Evolutionary conservation across 2,888 invertebrate genomes (phyloP).

Genomic region (Oscheius sp.): DNA sequence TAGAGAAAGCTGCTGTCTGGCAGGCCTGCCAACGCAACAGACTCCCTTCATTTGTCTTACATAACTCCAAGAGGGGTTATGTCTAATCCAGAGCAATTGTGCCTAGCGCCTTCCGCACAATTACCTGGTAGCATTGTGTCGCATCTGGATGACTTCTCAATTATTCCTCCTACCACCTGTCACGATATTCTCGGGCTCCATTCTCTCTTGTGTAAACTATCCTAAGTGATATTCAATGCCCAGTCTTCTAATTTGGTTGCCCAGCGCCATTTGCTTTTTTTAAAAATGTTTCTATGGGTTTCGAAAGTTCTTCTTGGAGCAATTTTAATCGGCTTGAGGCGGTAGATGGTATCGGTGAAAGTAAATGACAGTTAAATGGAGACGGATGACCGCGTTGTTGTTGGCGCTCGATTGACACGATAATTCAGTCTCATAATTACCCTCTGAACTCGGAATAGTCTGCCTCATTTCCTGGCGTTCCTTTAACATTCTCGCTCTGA

Average conservation of each 20-base stretch:
- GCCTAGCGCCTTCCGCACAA: conserved; percentile 28
- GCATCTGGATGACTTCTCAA: conserved; percentile 29
- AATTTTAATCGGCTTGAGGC: neutral
- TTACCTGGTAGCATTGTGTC: conserved; percentile 27
- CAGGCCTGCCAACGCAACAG: conserved; percentile 18
- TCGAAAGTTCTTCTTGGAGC: no score
- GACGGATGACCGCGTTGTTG: conserved; percentile 30
- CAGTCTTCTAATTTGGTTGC: neutral
- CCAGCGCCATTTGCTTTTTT: no score
- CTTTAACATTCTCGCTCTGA: no score
- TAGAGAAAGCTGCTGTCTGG: neutral
- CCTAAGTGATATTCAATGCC: neutral
- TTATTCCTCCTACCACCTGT: conserved; percentile 25
- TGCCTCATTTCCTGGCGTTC: neutral
- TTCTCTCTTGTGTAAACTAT: conserved; percentile 13
- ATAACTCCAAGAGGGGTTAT: conserved; percentile 25
- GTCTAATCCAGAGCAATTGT: conserved; percentile 27
- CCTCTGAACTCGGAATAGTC: neutral
- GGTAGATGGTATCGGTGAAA: conserved; percentile 27
- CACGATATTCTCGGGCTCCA: neutral
- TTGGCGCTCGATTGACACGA: conserved; percentile 26
- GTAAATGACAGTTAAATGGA: conserved; percentile 25
- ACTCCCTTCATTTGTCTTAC: conserved; percentile 12
- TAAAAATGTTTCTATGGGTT: no score
- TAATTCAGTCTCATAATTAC: conserved; percentile 26